A percentile compares a stretch with the other conserved stretches of the same genome.
These are phyloP conservation scores for Agonopterix alstromeriana DNA, from an alignment of 2,888 invertebrate species.

Conservation along the genomic window DNA sequence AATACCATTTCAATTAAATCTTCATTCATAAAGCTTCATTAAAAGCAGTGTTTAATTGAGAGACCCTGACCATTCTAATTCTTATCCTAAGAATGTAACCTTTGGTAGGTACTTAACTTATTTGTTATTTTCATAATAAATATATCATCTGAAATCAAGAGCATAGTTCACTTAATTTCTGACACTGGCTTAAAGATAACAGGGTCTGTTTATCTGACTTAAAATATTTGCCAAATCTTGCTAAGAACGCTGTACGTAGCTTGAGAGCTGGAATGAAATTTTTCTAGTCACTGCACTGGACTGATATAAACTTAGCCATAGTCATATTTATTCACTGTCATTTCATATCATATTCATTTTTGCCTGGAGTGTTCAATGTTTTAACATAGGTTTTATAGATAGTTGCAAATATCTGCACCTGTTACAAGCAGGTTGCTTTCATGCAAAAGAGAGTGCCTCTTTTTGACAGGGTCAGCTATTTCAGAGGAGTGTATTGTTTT, in stretches of 20 bases:
- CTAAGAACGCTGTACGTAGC: conserved; percentile 34
- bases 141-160: too few species aligned
- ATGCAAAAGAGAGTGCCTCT: too few species aligned
- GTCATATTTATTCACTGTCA: neutral
- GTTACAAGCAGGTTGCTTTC: neutral
- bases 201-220: too few species aligned
- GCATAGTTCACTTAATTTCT: too few species aligned
- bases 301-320: neutral
- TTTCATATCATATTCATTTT: conserved; percentile 17
- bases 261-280: conserved; percentile 23
- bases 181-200: too few species aligned
- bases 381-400: conserved; percentile 1
- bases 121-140: too few species aligned
- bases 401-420: neutral
- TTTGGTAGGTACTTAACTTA: too few species aligned
- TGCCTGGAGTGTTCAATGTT: conserved; percentile 46
- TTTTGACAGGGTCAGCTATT: neutral
- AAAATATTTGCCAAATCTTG: too few species aligned
- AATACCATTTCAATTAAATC: conserved; percentile 11
- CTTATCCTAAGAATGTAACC: too few species aligned
- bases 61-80: too few species aligned
- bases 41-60: neutral
- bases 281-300: conserved; percentile 31
- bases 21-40: conserved; percentile 12
- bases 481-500: neutral